A percentile compares a stretch with the other conserved stretches of the same genome.
Conservation (phyloP, 2,888 invertebrate species). For the Leptinotarsa peninsularis region DNA sequence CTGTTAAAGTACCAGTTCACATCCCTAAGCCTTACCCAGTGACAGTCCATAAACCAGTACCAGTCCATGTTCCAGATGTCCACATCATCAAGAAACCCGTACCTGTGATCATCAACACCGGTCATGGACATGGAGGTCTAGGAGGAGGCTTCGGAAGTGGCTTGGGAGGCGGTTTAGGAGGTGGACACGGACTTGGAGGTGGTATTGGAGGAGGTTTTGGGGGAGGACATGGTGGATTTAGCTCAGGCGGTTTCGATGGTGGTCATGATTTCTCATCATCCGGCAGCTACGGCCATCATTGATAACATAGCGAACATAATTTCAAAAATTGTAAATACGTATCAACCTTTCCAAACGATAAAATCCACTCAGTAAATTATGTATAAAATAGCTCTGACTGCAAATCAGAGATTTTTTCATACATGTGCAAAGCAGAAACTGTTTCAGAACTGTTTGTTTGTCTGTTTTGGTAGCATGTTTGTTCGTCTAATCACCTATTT, state of each 20-base stretch:
- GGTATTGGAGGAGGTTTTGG: slow-evolving; percentile 42
- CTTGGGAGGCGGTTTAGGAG: slow-evolving; percentile 36
- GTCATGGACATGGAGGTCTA: slow-evolving; percentile 48
- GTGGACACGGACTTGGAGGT: slow-evolving; percentile 29
- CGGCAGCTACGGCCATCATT: slow-evolving; percentile 50
- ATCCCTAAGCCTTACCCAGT: slow-evolving; percentile 59
- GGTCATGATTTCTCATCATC: slow-evolving; percentile 43
- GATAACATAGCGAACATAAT: slow-evolving; percentile 10
- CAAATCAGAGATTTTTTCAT: slow-evolving; percentile 25
- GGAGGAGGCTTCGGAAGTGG: slow-evolving; percentile 48
- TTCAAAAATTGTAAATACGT: slow-evolving; percentile 14
- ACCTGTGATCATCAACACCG: slow-evolving; percentile 61
- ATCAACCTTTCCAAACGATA: background rate
- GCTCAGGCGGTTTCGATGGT: slow-evolving; percentile 47
- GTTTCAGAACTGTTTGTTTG: slow-evolving; percentile 39
- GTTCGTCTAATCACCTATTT: slow-evolving; percentile 28
- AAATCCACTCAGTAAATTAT: background rate
- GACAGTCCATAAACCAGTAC: slow-evolving; percentile 66
- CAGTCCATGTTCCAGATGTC: slow-evolving; percentile 66
- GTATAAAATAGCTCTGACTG: slow-evolving; percentile 44
- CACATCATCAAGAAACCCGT: slow-evolving; percentile 70
- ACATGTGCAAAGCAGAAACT: slow-evolving; percentile 28
- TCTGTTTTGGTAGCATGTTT: slow-evolving; percentile 40
- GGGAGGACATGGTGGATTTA: slow-evolving; percentile 44
- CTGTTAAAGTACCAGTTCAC: slow-evolving; percentile 58